phyloP scores from a whole-genome alignment of 1,140 invertebrate genomes.

The Apolygus lucorum region DNA sequence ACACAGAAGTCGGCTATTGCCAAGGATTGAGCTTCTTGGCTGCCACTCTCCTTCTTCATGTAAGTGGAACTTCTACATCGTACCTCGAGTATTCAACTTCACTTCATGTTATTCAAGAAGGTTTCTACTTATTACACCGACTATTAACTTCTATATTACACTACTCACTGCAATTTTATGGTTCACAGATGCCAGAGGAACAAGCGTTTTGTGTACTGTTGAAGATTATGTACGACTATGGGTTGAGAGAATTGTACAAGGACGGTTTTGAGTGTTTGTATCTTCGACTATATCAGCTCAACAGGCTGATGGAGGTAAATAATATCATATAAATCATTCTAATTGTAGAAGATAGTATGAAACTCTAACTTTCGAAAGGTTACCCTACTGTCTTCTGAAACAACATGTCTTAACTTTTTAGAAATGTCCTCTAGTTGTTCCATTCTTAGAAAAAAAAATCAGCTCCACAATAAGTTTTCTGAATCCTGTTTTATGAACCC shows the following conservation, averaged over 20 bases:
- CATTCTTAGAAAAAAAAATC: too few relatives aligned
- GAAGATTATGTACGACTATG: slow-evolving; percentile 95
- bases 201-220: slow-evolving; percentile 96
- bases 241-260: slow-evolving; percentile 87
- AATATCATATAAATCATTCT: slow-evolving; percentile 1
- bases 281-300: slow-evolving; percentile 91
- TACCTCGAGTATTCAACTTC: too few relatives aligned
- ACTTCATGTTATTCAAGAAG: too few relatives aligned
- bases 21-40: slow-evolving; percentile 96
- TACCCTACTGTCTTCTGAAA: too few relatives aligned
- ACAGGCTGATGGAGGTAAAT: slow-evolving; percentile 84
- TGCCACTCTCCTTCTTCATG: slow-evolving; percentile 88
- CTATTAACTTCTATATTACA: not conserved
- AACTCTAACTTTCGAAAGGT: too few relatives aligned
- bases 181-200: slow-evolving; percentile 93
- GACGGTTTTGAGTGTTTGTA: slow-evolving; percentile 94
- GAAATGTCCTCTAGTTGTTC: too few relatives aligned
- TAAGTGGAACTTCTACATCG: too few relatives aligned
- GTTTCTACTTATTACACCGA: too few relatives aligned
- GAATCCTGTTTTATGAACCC: too few relatives aligned
- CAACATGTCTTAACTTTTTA: too few relatives aligned
- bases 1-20: slow-evolving; percentile 96
- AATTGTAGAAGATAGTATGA: too few relatives aligned
- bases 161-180: slow-evolving; percentile 27
- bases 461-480: too few relatives aligned